Percentiles rank a stretch among this genome's conserved stretches.
These are phyloP conservation scores for Seladonia tumulorum DNA, from an alignment of 2,888 invertebrate species.

Conservation along the genomic window DNA sequence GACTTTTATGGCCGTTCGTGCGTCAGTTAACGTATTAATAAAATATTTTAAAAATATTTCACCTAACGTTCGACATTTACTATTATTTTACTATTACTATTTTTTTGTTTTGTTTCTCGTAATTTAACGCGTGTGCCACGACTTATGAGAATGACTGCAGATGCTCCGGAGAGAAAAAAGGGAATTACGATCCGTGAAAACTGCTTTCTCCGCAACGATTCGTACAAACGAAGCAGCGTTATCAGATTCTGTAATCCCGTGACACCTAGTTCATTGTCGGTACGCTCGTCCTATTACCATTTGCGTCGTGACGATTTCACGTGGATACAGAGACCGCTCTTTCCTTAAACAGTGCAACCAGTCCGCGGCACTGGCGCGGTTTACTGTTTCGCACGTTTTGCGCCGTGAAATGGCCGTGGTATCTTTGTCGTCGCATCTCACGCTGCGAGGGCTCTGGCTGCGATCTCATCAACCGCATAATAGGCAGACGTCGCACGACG, in stretches of 20 bases:
- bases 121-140: not conserved
- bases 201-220: not conserved
- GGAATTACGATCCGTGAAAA: not conserved
- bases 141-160: not conserved
- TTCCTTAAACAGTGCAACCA: constrained; percentile 48
- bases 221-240: not conserved
- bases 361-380: constrained; percentile 14
- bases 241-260: not conserved
- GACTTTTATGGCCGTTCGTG: no score
- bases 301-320: constrained; percentile 40
- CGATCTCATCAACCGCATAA: constrained; percentile 62
- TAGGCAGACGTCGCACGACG: constrained; percentile 48
- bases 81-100: no score
- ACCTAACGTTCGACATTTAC: no score
- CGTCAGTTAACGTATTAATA: no score
- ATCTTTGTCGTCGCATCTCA: constrained; percentile 54
- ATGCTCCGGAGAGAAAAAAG: not conserved
- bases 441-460: constrained; percentile 39
- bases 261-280: constrained; percentile 27
- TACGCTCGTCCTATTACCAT: constrained; percentile 42
- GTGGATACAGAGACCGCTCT: constrained; percentile 13
- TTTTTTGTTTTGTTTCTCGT: no score
- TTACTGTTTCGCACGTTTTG: constrained; percentile 51
- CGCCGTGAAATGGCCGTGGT: constrained; percentile 21
- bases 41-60: no score